phyloP scores from a whole-genome alignment of 2,797 vertebrate genomes.

The Leptatherina wallacei region DNA sequence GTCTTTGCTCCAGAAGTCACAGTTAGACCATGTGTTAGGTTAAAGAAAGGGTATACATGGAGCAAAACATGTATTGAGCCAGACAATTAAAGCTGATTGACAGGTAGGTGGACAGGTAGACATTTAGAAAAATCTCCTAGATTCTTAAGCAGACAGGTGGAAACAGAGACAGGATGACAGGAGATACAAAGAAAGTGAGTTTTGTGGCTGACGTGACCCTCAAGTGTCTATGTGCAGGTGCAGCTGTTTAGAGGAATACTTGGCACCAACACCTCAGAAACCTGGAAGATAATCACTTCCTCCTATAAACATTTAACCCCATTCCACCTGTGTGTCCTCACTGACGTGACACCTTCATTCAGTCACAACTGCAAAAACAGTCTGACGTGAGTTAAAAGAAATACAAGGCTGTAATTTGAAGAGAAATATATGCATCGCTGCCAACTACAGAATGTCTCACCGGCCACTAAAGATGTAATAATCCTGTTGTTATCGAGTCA shows the following conservation, averaged over 20 bases:
- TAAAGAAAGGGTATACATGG: conserved; percentile 21
- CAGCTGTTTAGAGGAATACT: conserved; percentile 56
- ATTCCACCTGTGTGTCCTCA: conserved; percentile 10
- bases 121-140: conserved; percentile 12
- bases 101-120: conserved; percentile 33
- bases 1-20: conserved; percentile 13
- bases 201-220: conserved; percentile 42
- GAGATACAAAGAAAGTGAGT: conserved; percentile 29
- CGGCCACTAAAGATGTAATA: conserved; percentile 35
- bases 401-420: conserved; percentile 46
- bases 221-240: conserved; percentile 50
- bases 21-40: conserved; percentile 22
- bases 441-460: conserved; percentile 14
- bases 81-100: conserved; percentile 63
- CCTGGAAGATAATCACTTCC: conserved; percentile 39
- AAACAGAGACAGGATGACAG: conserved; percentile 40
- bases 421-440: neutral
- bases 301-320: conserved; percentile 42
- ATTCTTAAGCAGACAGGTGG: conserved; percentile 30
- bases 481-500: conserved; percentile 33
- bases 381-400: conserved; percentile 25
- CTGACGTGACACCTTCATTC: conserved; percentile 31
- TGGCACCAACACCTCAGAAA: conserved; percentile 42
- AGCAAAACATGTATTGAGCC: conserved; percentile 43
- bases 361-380: conserved; percentile 30